Conservation (phyloP, 2,888 invertebrate genomes). For the Drosophila quasianomalipes region DNA sequence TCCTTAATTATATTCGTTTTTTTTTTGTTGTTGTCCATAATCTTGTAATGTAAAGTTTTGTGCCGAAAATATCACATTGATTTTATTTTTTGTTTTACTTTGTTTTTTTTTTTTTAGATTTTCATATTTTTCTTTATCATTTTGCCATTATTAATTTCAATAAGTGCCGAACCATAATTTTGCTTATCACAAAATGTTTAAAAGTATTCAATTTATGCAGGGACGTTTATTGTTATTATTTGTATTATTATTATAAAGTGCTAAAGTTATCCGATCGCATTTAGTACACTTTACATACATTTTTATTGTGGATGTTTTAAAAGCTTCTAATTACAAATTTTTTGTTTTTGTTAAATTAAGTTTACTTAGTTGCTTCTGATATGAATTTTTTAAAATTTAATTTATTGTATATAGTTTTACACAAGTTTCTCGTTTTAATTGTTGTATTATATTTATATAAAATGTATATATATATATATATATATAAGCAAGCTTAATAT, state of each 20-base stretch:
- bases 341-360: conserved; percentile 13
- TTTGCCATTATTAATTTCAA: conserved; percentile 50
- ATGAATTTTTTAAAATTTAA: conserved; percentile 43
- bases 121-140: conserved; percentile 33
- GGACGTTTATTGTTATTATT: conserved; percentile 37
- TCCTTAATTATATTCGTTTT: conserved; percentile 39
- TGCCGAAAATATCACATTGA: conserved; percentile 83
- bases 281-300: conserved; percentile 15
- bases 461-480: conserved; percentile 22
- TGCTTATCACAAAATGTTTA: conserved; percentile 85
- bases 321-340: conserved; percentile 11
- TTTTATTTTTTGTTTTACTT: conserved; percentile 55
- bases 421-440: conserved; percentile 17
- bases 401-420: conserved; percentile 33
- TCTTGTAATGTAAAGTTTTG: conserved; percentile 75
- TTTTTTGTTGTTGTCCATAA: conserved; percentile 35
- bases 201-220: conserved; percentile 72
- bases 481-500: conserved; percentile 60
- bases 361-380: conserved; percentile 43
- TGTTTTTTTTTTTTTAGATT: conserved; percentile 29
- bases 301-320: conserved; percentile 10
- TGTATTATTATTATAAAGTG: conserved; percentile 15
- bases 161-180: conserved; percentile 81
- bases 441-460: conserved; percentile 24
- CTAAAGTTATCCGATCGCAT: conserved; percentile 23